A percentile compares a stretch with the other conserved stretches of the same genome.
Conservation (phyloP, 2,113 vertebrate genomes). For the Cyrtonyx montezumae region DNA sequence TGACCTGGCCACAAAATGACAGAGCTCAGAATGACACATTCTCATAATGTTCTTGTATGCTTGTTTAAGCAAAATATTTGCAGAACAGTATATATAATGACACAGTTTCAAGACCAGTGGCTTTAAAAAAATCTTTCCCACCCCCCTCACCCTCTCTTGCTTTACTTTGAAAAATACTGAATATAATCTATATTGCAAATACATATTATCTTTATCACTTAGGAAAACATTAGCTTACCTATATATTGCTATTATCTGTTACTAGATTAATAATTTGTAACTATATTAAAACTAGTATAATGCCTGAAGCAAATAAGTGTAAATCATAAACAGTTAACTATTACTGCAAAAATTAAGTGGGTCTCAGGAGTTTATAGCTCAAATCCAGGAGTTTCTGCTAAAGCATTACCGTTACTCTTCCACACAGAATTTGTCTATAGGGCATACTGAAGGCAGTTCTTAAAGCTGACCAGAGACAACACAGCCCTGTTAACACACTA, state of each 20-base stretch:
- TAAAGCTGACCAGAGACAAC: neutral
- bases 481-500: fast-evolving
- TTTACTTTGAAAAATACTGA: neutral
- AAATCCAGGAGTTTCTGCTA: neutral
- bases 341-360: neutral
- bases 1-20: slow-evolving; percentile 81
- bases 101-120: neutral
- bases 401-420: neutral
- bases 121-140: neutral
- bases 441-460: neutral
- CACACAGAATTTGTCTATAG: fast-evolving
- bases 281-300: neutral
- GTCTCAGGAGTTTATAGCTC: neutral
- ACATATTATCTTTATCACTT: neutral
- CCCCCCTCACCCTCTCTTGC: neutral
- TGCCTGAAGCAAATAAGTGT: neutral
- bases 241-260: neutral
- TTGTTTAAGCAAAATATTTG: neutral
- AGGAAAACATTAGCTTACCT: neutral
- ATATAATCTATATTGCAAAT: neutral
- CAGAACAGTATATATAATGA: neutral
- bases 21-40: slow-evolving; percentile 23
- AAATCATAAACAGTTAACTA: neutral
- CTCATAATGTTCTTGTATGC: neutral
- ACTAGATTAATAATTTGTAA: neutral